Conservation (phyloP, 2,113 vertebrate species). For the Symphodus melops region DNA sequence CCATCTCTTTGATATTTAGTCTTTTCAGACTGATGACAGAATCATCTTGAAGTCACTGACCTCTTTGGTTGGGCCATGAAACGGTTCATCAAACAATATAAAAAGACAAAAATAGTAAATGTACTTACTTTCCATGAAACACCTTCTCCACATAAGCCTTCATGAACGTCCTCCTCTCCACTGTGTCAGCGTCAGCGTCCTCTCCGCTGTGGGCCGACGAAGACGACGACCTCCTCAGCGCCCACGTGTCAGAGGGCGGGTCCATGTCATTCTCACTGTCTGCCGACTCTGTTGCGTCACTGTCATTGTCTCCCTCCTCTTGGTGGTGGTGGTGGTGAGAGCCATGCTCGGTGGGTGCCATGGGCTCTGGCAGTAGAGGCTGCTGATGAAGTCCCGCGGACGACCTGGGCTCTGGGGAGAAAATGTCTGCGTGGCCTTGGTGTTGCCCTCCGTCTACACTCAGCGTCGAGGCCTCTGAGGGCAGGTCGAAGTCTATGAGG, state of each 20-base stretch:
- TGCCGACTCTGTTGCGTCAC: conserved; percentile 92
- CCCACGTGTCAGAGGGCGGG: conserved; percentile 79
- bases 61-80: not conserved
- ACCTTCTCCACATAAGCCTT: conserved; percentile 92
- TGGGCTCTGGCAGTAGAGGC: conserved; percentile 63
- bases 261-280: conserved; percentile 93
- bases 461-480: conserved; percentile 71
- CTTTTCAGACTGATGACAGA: not conserved
- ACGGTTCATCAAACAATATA: not conserved
- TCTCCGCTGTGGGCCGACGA: conserved; percentile 91
- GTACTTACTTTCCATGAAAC: conserved; percentile 89
- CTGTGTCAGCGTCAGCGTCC: conserved; percentile 77
- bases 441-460: conserved; percentile 44
- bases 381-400: conserved; percentile 38
- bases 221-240: conserved; percentile 87
- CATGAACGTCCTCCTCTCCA: conserved; percentile 89
- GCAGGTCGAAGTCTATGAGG: conserved; percentile 87
- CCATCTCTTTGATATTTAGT: too few relatives aligned
- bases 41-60: not conserved
- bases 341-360: conserved; percentile 41
- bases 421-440: conserved; percentile 47
- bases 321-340: conserved; percentile 22
- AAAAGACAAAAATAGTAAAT: not conserved
- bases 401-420: conserved; percentile 65
- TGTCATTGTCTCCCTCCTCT: conserved; percentile 78